phyloP scores from a whole-genome alignment of 64 coral and sea anemone genomes.

The Montipora efflorescens region DNA sequence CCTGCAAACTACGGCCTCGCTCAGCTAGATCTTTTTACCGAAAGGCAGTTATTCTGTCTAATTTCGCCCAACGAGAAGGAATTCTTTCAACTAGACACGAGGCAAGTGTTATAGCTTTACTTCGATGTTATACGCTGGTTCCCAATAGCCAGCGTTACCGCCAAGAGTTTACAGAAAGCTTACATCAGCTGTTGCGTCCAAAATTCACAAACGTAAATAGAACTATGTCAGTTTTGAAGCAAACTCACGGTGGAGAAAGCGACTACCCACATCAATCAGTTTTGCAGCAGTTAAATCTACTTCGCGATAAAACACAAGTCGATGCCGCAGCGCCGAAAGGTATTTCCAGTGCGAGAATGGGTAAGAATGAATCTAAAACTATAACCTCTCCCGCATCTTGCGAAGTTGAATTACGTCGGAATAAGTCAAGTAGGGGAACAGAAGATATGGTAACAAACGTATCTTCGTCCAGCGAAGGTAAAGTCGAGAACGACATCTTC shows the following conservation, averaged over 20 bases:
- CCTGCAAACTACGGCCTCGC: constrained; percentile 30
- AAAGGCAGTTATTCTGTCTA: constrained; percentile 63
- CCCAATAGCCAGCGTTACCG: constrained; percentile 52
- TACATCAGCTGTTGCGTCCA: constrained; percentile 59
- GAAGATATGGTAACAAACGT: not conserved
- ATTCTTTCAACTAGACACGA: constrained; percentile 13
- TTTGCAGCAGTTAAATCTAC: not conserved
- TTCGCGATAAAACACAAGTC: not conserved
- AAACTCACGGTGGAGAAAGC: not conserved
- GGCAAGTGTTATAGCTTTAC: constrained; percentile 35
- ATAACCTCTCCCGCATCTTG: no score
- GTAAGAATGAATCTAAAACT: not conserved
- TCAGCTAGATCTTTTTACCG: constrained; percentile 41
- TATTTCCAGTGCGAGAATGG: not conserved
- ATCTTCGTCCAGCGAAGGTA: not conserved
- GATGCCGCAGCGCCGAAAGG: not conserved
- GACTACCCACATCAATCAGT: not conserved
- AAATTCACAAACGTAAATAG: constrained; percentile 67
- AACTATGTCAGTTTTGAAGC: constrained; percentile 11
- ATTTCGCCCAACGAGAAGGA: constrained; percentile 18
- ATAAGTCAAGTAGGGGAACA: not conserved
- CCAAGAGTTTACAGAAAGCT: constrained; percentile 47
- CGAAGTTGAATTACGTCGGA: not conserved
- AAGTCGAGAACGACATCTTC: not conserved
- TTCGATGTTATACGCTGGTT: constrained; percentile 43